Base-by-base conservation (phyloP, 1,140 invertebrate genomes). In the Drosophila hydei region DNA sequence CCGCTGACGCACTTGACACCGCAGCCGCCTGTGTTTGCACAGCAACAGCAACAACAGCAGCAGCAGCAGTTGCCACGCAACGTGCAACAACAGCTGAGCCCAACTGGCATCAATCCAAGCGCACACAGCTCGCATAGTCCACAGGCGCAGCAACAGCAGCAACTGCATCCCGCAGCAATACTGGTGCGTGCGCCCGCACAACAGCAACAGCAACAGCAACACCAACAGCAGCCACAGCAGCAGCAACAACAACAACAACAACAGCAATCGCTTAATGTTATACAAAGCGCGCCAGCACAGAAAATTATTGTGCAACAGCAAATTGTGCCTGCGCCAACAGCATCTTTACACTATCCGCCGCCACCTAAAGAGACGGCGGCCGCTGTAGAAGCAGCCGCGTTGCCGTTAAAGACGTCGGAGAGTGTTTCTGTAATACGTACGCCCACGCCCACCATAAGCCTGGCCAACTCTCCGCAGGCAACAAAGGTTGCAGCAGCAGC, bases 261-360 rank as follows among this genome's bases (percentile, higher is more conserved):
- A 12, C 75, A 56, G 33, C 64, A 63, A 23, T 50, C 55, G n/a
- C 81, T 80, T 8, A 89, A 90, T 72, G 84, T 90, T 9, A 87
- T 90, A 51, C 89, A 87, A 30, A 83, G 64, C 54, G 54, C 85
- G 1, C 74, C 72, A 50, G 58, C 77, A 33, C 77, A 62, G 19
- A 80, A 80, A 38, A 58, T 90, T 21, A 84, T 90, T 47, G 88
- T 89, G 0, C 89, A 89, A 9, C 89, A 90, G 52, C 89, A 90
- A 21, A 81, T 87, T 60, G 79, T 85, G 6, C 48, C 74, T 21
- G 60, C 79, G 2, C 78, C 85, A 51, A 19, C 61, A 16, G 54
- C 43, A 48, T 38, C 68, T n/a, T 69, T 78, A 4, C 72, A 76
- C 48, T 77, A 76, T 52, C 56, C 73, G 9, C 42, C 77, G 0